These are phyloP conservation scores for Drosophila antonietae DNA, from an alignment of 2,888 invertebrate genomes.

Conservation along the genomic window DNA sequence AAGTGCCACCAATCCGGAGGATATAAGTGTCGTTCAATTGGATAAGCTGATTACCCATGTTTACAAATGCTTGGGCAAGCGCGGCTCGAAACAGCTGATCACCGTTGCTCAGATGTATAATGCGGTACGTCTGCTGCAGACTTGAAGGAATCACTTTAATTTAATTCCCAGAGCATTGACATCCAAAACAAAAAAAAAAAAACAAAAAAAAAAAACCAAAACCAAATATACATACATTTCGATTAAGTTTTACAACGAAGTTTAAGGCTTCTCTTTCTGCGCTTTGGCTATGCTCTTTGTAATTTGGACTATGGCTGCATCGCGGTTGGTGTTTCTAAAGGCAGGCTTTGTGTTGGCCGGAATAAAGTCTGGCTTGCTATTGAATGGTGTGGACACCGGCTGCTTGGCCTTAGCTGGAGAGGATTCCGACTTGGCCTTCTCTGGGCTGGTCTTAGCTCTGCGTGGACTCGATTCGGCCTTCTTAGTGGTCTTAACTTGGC, in stretches of 20 bases:
- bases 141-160: conserved; percentile 52
- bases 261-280: conserved; percentile 6
- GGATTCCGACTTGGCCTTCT: neutral
- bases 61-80: conserved; percentile 84
- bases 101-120: conserved; percentile 85
- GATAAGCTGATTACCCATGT: conserved; percentile 84
- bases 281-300: conserved; percentile 5
- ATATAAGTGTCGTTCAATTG: conserved; percentile 80
- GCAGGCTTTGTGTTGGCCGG: neutral
- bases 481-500: neutral
- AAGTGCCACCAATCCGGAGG: conserved; percentile 77
- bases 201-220: conserved; percentile 11
- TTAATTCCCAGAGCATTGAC: conserved; percentile 18
- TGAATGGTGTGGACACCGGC: neutral
- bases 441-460: neutral
- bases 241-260: conserved; percentile 4
- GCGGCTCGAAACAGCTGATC: conserved; percentile 83
- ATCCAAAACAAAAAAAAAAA: conserved; percentile 12
- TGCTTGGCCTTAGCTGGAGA: neutral
- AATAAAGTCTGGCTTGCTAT: neutral
- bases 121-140: conserved; percentile 83
- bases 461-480: neutral
- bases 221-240: conserved; percentile 21
- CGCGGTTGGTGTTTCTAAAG: neutral
- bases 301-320: neutral